Conservation (phyloP, 2,888 invertebrate species). For the Drosophila neonasuta region DNA sequence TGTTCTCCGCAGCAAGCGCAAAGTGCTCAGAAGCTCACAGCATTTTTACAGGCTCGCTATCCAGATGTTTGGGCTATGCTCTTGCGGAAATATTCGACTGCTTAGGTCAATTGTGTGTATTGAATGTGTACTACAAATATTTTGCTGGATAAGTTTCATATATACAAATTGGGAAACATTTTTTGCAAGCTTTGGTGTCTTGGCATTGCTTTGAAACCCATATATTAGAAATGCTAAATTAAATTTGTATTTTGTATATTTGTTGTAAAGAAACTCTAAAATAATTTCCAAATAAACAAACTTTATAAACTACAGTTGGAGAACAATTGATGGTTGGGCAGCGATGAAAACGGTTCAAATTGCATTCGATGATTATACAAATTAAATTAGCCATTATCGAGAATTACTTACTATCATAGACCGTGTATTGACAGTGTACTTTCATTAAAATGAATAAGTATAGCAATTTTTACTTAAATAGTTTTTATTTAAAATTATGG, state of each 20-base stretch:
- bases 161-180: slow-evolving; percentile 13
- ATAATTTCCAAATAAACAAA: slow-evolving; percentile 17
- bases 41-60: slow-evolving; percentile 83
- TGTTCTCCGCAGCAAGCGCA: slow-evolving; percentile 83
- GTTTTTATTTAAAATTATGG: slow-evolving; percentile 30
- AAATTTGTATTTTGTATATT: slow-evolving; percentile 33
- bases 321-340: not conserved
- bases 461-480: slow-evolving; percentile 12
- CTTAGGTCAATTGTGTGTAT: slow-evolving; percentile 33
- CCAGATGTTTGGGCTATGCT: slow-evolving; percentile 84
- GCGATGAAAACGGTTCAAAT: no score
- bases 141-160: slow-evolving; percentile 18
- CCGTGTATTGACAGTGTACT: no score
- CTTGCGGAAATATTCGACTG: slow-evolving; percentile 82
- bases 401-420: no score
- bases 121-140: slow-evolving; percentile 5
- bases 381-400: no score
- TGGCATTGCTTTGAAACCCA: slow-evolving; percentile 5
- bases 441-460: not conserved
- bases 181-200: slow-evolving; percentile 13
- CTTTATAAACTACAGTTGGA: not conserved
- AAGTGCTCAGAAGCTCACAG: slow-evolving; percentile 83
- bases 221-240: slow-evolving; percentile 74
- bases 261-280: slow-evolving; percentile 16
- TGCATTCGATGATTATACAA: no score